phyloP scores from a whole-genome alignment of 1,140 invertebrate genomes.

The Drosophila erecta region DNA sequence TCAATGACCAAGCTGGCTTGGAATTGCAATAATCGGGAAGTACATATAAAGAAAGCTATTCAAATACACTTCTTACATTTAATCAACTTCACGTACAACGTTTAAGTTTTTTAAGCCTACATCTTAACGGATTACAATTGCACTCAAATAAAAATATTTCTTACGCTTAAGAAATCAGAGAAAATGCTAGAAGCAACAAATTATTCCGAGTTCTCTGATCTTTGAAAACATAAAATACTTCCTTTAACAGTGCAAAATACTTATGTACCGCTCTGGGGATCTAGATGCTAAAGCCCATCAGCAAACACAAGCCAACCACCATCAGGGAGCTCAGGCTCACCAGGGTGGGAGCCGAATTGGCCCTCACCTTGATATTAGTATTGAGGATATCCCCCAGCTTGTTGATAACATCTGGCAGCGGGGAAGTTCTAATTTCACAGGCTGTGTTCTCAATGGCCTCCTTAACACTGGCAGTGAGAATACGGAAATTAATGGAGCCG shows the following conservation, averaged over 20 bases:
- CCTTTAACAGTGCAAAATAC: slow-evolving; percentile 2
- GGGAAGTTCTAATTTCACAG: slow-evolving; percentile 86
- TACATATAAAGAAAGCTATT: slow-evolving; percentile 12
- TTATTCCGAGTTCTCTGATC: not conserved
- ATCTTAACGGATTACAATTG: slow-evolving; percentile 35
- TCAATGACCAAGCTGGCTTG: slow-evolving; percentile 54
- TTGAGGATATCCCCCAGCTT: slow-evolving; percentile 84
- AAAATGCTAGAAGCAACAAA: too few relatives aligned
- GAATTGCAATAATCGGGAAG: not conserved
- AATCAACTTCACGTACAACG: slow-evolving; percentile 55
- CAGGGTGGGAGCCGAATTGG: slow-evolving; percentile 7
- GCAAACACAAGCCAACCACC: slow-evolving; percentile 11
- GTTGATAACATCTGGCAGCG: slow-evolving; percentile 85
- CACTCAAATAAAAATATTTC: slow-evolving; percentile 45
- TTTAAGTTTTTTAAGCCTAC: slow-evolving; percentile 29
- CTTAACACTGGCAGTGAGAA: slow-evolving; percentile 88
- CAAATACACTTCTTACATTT: slow-evolving; percentile 65
- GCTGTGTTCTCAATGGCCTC: slow-evolving; percentile 89
- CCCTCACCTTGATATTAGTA: slow-evolving; percentile 38
- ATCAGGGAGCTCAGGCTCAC: slow-evolving; percentile 17
- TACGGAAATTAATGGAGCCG: slow-evolving; percentile 90
- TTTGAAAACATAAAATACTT: not conserved
- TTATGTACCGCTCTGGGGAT: not conserved
- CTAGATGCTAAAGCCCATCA: slow-evolving; percentile 29
- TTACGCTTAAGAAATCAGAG: slow-evolving; percentile 1